Base-by-base conservation (phyloP, 2,888 invertebrate genomes). In the Caenorhabditis angaria region DNA sequence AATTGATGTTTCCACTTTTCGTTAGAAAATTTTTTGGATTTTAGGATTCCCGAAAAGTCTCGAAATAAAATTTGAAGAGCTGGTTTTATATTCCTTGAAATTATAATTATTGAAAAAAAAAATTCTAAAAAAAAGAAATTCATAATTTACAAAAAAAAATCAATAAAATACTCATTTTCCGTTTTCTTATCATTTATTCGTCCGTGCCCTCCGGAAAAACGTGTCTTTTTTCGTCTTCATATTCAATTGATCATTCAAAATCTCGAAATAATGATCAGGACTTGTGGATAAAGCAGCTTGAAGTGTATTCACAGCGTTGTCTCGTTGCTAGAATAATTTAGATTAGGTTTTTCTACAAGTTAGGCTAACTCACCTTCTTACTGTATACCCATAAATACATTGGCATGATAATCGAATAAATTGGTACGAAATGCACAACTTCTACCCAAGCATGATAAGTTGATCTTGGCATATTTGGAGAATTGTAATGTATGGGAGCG, bases 361-460 rank as follows among this genome's bases (percentile, higher is more conserved):
- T 32, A 32, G n/a, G n/a, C 32, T 24, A 20, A 61, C 61, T 54
- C 27, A 70, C 70, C 57, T 32, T 53, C 25, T 70, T 70, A 28
- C 54, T 64, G 35, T 65, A 70, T 0, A 70, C 65, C 70, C 70
- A 70, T 28, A 70, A 27, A 29, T 70, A 70, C 20, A 70, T 58
- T 2, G 70, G 70, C 70, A 70, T 70, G 47, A 61, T 61, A 20
- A 70, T 61, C 8, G 70, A 70, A 58, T 70, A 70, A 48, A 65
- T 58, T 0, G 70, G 70, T 0, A 70, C 70, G 24, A 70, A 70
- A 57, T 70, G 64, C 25, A 20, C 47, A 64, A 63, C 69, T 61
- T 70, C 70, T 1, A 70, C 70, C n/a, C 65, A 20, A 0, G 61
- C 70, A 35, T 70, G 70, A 65, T 70, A 70, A n/a, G 64, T 70